Evolutionary conservation across 2,797 vertebrate species (phyloP).

Genomic region (Thripadectes ignobilis): DNA sequence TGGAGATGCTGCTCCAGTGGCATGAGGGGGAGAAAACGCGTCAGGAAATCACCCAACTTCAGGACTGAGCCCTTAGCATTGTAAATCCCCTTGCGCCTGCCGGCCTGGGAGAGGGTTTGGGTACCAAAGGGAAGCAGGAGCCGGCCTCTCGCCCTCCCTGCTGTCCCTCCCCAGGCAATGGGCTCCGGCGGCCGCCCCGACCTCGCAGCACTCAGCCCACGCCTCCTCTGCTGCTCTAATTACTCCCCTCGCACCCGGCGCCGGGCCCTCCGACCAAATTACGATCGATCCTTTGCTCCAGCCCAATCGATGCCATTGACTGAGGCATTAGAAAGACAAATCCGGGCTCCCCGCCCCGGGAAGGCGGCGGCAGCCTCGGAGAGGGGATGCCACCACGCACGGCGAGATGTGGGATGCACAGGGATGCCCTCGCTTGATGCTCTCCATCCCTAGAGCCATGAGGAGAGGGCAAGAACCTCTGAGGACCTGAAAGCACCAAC

Average conservation of each 20-base stretch:
- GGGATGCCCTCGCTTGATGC: background rate
- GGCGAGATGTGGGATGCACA: background rate
- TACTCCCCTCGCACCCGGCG: conserved; percentile 59
- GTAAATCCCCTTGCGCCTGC: accelerated
- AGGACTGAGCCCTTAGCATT: background rate
- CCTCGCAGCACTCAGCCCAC: background rate
- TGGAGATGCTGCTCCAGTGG: background rate
- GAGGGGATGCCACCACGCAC: accelerated
- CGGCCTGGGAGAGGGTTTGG: background rate
- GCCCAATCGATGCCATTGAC: conserved; percentile 70
- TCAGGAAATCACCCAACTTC: background rate
- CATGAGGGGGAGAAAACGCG: accelerated
- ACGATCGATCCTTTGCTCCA: conserved; percentile 67
- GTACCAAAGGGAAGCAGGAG: background rate
- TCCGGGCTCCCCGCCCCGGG: background rate
- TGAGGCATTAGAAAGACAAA: conserved; percentile 65
- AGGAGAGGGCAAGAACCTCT: accelerated
- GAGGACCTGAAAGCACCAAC: background rate
- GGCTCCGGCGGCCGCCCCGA: background rate
- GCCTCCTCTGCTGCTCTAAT: conserved; percentile 64
- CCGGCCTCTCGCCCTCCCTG: accelerated
- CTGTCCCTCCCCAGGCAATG: background rate
- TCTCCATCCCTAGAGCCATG: background rate
- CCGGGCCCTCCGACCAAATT: conserved; percentile 68
- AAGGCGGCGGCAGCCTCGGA: background rate